Evolutionary conservation across 2,888 invertebrate genomes (phyloP).

Genomic region (Tiliacea citrago): DNA sequence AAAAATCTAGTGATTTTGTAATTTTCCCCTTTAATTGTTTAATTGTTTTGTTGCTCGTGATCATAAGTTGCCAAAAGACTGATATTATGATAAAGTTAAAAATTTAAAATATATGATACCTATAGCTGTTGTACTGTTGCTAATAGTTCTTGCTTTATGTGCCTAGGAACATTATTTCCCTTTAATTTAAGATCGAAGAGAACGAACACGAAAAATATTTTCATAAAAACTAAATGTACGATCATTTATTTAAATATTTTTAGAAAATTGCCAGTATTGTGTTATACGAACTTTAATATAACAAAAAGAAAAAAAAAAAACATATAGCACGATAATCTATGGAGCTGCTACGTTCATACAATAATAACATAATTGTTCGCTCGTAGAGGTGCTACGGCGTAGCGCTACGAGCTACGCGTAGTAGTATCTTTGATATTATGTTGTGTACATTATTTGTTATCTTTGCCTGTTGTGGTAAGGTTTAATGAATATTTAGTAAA

Average conservation of each 20-base stretch:
- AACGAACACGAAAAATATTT: too few relatives aligned
- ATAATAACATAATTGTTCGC: conserved; percentile 11
- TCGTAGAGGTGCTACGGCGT: conserved; percentile 60
- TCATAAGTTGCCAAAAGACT: neutral
- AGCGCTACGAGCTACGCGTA: conserved; percentile 54
- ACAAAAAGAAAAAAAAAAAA: too few relatives aligned
- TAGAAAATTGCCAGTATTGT: neutral
- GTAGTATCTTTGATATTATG: conserved; percentile 14
- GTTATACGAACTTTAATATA: neutral
- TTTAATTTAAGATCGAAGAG: neutral
- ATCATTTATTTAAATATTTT: neutral
- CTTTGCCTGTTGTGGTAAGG: too few relatives aligned
- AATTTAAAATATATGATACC: neutral
- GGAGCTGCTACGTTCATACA: neutral
- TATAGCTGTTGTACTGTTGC: neutral
- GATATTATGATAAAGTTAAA: neutral
- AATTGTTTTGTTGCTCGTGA: neutral
- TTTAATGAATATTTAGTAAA: too few relatives aligned
- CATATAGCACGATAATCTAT: too few relatives aligned
- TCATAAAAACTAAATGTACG: neutral
- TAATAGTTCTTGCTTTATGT: neutral
- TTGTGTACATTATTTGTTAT: too few relatives aligned
- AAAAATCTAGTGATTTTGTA: neutral
- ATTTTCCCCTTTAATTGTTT: neutral
- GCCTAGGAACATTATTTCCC: neutral